phyloP scores from a whole-genome alignment of 30 jellyfish, hydroid and myxozoan genomes.

The Nemopilema nomurai region DNA sequence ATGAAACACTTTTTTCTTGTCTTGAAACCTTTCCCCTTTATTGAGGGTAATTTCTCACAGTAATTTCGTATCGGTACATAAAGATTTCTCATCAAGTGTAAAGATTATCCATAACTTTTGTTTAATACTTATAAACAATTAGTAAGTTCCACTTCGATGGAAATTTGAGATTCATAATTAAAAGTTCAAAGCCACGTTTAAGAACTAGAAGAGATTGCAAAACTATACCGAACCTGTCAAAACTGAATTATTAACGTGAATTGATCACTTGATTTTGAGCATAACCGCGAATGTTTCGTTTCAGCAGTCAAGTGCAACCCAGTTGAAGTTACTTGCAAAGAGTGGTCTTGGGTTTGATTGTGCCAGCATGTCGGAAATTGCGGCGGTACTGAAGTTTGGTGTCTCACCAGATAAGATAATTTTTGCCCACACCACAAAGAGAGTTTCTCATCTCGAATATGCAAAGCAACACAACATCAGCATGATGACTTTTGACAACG shows the following conservation, averaged over 20 bases:
- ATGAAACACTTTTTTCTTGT: no score
- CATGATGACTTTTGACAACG: conserved; percentile 94
- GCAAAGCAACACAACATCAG: neutral
- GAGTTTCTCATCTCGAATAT: neutral
- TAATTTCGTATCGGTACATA: no score
- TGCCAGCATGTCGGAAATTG: neutral
- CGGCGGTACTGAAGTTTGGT: neutral
- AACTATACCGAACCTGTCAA: neutral
- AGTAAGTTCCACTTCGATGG: neutral
- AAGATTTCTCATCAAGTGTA: no score
- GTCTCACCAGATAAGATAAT: neutral
- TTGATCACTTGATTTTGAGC: neutral
- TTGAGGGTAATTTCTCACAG: no score
- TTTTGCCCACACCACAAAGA: neutral
- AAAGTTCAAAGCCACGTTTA: neutral
- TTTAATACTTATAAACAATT: no score
- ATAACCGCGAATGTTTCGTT: neutral
- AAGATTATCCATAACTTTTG: no score
- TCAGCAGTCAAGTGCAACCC: neutral
- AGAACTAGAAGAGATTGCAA: neutral
- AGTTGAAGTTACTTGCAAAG: neutral
- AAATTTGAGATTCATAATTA: neutral
- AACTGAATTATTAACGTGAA: neutral
- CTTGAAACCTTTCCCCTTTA: no score
- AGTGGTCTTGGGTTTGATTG: neutral